Evolutionary conservation across 2,888 invertebrate species (phyloP), one percentile per base, ranked within the genome.

Genomic region (Drosophila anomelani): DNA sequence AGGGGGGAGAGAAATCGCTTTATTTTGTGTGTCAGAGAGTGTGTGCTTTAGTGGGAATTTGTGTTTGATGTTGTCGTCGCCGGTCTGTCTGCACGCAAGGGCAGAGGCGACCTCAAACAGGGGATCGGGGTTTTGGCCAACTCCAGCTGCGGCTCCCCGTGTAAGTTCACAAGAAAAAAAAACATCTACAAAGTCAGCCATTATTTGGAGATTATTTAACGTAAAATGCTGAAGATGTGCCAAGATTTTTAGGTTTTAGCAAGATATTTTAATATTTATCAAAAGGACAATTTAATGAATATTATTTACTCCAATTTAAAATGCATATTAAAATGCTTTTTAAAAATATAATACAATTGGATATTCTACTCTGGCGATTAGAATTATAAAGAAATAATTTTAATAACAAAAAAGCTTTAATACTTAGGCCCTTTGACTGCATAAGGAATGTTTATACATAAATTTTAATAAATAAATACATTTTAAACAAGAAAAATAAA

Each of bases 71-170:
- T 76, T 41, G 59, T 58, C 49, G 67, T 76, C 78, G 78, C 70
- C 78, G 63, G 61, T 59, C 43, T 64, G 78, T 78, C 78, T 79
- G 69, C 78, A 79, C 78, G 78, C 78, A 54, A 79, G 46, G 64
- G 32, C 68, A 60, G 17, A 44, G 44, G 56, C 60, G 38, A 66
- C 69, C 57, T 57, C 39, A 56, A 56, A 36, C 46, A 15, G 34
- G 34, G 44, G 34, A n/a, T 1, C 12, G 46, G 26, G 64, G 34
- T 62, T 49, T 49, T 36, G 15, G 49, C 63, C 62, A 49, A 13
- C 34, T 36, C 41, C 51, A 17, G 51, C 51, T 7, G 34, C 51
- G 15, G 15, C 34, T 36, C 9, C 9, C 20, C 51, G 20, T 36
- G 34, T 34, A 15, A 23, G 20, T 41, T 57, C 20, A 38, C 34